Evolutionary conservation across 1,140 invertebrate species (phyloP).

Genomic region (Grapholita molesta): DNA sequence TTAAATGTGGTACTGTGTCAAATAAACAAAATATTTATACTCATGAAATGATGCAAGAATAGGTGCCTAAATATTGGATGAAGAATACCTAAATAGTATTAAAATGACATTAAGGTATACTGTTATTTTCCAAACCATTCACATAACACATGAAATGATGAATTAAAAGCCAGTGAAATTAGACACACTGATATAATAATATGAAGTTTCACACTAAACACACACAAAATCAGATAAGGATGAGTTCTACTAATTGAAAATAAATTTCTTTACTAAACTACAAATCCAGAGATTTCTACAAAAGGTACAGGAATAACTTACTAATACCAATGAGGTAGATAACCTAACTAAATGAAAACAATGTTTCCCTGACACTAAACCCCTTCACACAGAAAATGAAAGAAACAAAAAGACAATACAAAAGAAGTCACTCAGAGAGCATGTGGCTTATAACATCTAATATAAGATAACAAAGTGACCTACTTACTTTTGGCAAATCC

Average conservation of each 20-base stretch:
- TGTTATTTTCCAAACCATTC: neutral
- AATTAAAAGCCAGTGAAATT: neutral
- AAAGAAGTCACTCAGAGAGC: neutral
- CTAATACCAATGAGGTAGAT: neutral
- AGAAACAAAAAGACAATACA: neutral
- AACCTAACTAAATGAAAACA: neutral
- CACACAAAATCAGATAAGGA: neutral
- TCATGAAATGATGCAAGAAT: too few species aligned
- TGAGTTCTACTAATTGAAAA: neutral
- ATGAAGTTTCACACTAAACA: neutral
- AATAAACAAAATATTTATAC: too few species aligned
- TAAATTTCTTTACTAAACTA: neutral
- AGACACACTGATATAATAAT: conserved; percentile 1
- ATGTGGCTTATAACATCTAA: conserved; percentile 12
- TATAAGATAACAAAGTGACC: conserved; percentile 35
- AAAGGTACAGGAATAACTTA: neutral
- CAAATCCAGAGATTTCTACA: neutral
- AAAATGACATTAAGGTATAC: neutral
- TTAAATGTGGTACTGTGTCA: too few species aligned
- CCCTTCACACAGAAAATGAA: neutral
- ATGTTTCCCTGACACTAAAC: neutral
- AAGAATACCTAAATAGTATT: neutral
- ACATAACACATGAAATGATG: neutral
- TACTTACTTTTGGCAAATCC: conserved; percentile 34
- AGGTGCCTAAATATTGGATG: neutral